Evolutionary conservation across 1,140 invertebrate genomes (phyloP), one percentile per base, ranked within the genome.

Genomic region (Drosophila eugracilis): DNA sequence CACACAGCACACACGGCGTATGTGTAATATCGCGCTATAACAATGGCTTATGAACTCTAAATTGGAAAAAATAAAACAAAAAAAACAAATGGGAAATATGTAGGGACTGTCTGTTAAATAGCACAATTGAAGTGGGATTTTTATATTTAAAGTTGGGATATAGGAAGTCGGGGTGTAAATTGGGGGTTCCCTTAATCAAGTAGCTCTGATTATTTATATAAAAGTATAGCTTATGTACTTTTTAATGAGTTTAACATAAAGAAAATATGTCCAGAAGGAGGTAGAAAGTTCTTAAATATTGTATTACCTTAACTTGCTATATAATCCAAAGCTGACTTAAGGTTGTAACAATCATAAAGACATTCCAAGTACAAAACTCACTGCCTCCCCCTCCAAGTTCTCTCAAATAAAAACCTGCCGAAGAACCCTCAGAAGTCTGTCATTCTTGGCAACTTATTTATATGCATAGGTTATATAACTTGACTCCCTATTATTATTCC

Each of bases 11-110:
- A 65, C 72, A 59, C 42, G 66, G 66, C 81, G 80, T 80, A 85
- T 86, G 80, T 57, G 80, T 85, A 86, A 86, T 84, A 48, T 62
- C 41, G 21, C 32, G 21, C 32, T 52, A 37, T 50, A 53, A 60
- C 55, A 63, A 75, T 34, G 36, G 49, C 42, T 59, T 47, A 72
- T 80, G 73, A 44, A 67, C 66, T 63, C 59, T 62, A 63, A 80
- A 80, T 80, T 81, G 67, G 47, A 58, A 21, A 48, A 42, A 24
- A 9, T 17, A 44, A 66, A 69, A 48, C 39, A 28, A 34, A 24
- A 9, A 24, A 34, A 50, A 69, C 48, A 47, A 55, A 12, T 9
- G 22, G 14, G n/a, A 53, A 50, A 37, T 72, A 60, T 44, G 19
- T 32, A 28, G 45, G 39, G 3, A 17, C 30, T 42, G 42, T 19